phyloP scores from a whole-genome alignment of 2,888 invertebrate species.

The Drosophila seclusa region DNA sequence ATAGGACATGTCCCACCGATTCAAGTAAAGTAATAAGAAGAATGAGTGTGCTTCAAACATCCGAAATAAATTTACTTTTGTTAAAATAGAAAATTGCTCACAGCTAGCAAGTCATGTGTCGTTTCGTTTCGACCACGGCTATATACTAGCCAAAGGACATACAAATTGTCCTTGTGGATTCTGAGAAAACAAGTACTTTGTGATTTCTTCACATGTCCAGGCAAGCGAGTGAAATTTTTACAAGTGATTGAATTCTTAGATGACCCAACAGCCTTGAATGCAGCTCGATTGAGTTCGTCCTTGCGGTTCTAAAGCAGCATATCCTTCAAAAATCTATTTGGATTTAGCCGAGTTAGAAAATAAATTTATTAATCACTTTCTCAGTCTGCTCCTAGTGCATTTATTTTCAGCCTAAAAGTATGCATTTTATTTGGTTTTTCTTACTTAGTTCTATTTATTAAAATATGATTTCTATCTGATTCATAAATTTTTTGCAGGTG shows the following conservation, averaged over 20 bases:
- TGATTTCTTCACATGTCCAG: neutral
- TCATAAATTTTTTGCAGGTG: neutral
- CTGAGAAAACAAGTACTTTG: neutral
- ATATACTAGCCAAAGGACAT: neutral
- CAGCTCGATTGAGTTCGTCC: neutral
- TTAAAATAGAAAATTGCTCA: neutral
- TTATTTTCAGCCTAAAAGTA: neutral
- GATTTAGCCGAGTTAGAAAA: neutral
- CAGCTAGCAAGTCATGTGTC: neutral
- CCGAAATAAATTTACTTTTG: neutral
- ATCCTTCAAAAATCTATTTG: neutral
- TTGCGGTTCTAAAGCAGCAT: neutral
- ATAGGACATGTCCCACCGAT: neutral
- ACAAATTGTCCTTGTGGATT: neutral
- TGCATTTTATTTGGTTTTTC: neutral
- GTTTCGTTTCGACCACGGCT: neutral
- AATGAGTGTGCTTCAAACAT: neutral
- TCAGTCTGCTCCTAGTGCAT: neutral
- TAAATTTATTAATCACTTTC: neutral
- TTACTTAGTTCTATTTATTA: neutral
- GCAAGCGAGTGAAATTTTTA: neutral
- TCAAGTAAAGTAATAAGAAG: neutral
- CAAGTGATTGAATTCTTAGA: neutral
- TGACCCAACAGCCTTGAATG: neutral
- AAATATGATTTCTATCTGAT: neutral